Conservation (phyloP, 1,140 invertebrate genomes). For the Telenomus remus region DNA sequence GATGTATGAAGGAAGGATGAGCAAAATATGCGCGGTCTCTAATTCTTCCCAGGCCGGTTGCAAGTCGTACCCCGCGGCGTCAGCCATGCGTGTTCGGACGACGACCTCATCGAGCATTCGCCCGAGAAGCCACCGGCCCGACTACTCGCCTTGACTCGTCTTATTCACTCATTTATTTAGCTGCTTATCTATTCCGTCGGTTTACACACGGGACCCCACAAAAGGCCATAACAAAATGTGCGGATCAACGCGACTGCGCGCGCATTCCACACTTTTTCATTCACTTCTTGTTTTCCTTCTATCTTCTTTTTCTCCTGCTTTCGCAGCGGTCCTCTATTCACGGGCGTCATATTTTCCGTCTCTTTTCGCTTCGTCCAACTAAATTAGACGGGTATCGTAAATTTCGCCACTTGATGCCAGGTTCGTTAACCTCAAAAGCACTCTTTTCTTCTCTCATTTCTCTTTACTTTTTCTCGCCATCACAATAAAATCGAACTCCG, state of each 20-base stretch:
- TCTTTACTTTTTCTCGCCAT: no score
- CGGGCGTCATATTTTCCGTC: background rate
- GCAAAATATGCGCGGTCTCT: conserved; percentile 48
- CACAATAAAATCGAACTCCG: no score
- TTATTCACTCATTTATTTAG: conserved; percentile 66
- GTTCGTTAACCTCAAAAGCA: conserved; percentile 1
- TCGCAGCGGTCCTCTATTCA: background rate
- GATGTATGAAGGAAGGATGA: conserved; percentile 27
- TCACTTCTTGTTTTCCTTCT: conserved; percentile 6
- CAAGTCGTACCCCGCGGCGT: conserved; percentile 66
- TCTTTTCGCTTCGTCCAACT: background rate
- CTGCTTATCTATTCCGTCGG: conserved; percentile 68
- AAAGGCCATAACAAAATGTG: conserved; percentile 37
- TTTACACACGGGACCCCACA: conserved; percentile 43
- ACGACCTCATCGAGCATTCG: conserved; percentile 69
- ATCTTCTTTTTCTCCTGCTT: background rate
- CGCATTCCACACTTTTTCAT: conserved; percentile 39
- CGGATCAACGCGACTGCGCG: conserved; percentile 28
- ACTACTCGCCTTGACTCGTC: conserved; percentile 58
- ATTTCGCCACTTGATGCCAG: background rate
- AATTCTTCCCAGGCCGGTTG: conserved; percentile 48
- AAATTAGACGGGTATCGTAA: background rate
- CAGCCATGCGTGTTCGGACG: conserved; percentile 72
- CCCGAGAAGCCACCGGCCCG: conserved; percentile 63
- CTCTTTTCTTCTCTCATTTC: background rate